Evolutionary conservation across 2,113 vertebrate species (phyloP), one percentile per base, ranked within the genome.

Genomic region (Ochotona curzoniae): DNA sequence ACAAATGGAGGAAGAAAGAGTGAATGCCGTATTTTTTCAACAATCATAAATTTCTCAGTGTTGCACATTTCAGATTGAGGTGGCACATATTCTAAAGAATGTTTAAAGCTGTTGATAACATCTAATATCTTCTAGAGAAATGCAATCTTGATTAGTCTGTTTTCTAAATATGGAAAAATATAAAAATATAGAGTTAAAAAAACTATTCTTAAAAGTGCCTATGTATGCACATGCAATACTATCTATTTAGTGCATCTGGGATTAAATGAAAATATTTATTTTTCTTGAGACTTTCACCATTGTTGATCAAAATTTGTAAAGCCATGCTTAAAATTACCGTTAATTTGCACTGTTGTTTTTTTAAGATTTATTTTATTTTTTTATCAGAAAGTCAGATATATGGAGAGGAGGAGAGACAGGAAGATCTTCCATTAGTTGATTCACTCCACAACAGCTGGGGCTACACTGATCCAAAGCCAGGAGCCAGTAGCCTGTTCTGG

Each of bases 111-210:
- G 32, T 44, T 70, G 87, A 12, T 51, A 44, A 32, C 4, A 74
- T 76, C 10, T 73, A 79, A 70, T 81, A 47, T 79, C 12, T 78
- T 21, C 84, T 84, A 83, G 26, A 75, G 8, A n/a, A 51, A 66
- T 47, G 2, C 1, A 30, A 79, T 94, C 47, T 60, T 28, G 15
- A 35, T 25, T 64, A 67, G 64, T 0, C 3, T 81, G 1, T 14
- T 86, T 87, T 74, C 38, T 6, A 44, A 44, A 44, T 44, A 44
- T 44, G 38, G 38, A 85, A 82, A 82, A 4, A 2, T 71, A 25
- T 44, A 54, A 69, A 80, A 87, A 64, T 14, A 49, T 51, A 76
- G 84, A 87, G 60, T 80, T 4, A 91, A 61, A 9, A 73, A 94
- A 91, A 67, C 0, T 0, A 49, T 69, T 74, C 20, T 89, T 78